Percentiles rank a stretch among this genome's conserved stretches.
Evolutionary conservation across 2,888 invertebrate species (phyloP).

Genomic region (Drosophila nr. fundita): DNA sequence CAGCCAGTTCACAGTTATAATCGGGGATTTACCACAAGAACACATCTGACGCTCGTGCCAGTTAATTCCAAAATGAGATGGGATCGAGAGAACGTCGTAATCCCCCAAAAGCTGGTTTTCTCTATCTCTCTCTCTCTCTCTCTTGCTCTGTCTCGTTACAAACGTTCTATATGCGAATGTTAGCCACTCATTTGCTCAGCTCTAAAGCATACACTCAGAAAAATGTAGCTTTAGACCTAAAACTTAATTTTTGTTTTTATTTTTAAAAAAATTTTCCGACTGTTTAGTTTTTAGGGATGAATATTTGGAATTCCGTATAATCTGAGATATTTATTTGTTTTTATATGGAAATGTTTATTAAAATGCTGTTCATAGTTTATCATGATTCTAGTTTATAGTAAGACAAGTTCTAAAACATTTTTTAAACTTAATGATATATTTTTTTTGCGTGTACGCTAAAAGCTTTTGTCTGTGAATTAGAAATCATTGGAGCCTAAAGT

Average conservation of each 20-base stretch:
- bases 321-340: background rate
- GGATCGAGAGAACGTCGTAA: constrained; percentile 38
- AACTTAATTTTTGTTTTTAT: background rate
- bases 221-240: background rate
- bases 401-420: background rate
- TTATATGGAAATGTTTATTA: background rate
- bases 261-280: background rate
- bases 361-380: background rate
- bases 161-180: background rate
- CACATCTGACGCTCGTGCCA: constrained; percentile 44
- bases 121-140: background rate
- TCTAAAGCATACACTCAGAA: background rate
- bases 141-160: background rate
- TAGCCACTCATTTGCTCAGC: background rate
- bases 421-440: no score
- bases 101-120: constrained; percentile 29
- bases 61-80: constrained; percentile 46
- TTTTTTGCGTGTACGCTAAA: constrained; percentile 13
- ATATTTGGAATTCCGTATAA: background rate
- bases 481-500: constrained; percentile 35
- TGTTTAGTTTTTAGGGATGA: background rate
- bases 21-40: constrained; percentile 30
- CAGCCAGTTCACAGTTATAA: constrained; percentile 30
- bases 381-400: background rate
- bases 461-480: constrained; percentile 39